Percentiles rank a stretch among this genome's conserved stretches.
Evolutionary conservation across 2,888 invertebrate genomes (phyloP).

Genomic region (Neoitamus cyanurus): DNA sequence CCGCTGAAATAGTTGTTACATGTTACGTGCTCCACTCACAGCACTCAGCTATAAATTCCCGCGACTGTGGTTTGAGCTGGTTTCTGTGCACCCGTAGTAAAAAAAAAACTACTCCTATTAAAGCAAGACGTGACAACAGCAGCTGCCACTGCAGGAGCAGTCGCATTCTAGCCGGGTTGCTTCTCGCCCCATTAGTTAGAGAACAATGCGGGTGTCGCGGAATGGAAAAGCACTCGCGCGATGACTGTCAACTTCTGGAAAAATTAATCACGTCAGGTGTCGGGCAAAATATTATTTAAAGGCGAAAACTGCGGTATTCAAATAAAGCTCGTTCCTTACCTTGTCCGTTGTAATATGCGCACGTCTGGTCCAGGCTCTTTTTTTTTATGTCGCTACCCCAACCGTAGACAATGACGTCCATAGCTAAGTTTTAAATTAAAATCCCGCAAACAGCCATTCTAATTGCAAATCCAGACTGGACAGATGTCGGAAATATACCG

Average conservation of each 20-base stretch:
- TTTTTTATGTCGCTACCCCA: not conserved
- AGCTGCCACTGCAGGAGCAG: not conserved
- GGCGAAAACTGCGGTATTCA: not conserved
- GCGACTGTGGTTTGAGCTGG: not conserved
- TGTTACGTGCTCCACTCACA: not conserved
- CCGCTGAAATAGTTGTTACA: not conserved
- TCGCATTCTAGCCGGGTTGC: not conserved
- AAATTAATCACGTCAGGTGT: conserved; percentile 27
- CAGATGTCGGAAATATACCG: too few species aligned
- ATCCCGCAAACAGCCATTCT: not conserved
- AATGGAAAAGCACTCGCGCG: not conserved
- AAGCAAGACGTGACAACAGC: not conserved
- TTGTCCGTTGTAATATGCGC: not conserved
- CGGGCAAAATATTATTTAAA: not conserved
- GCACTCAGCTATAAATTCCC: not conserved
- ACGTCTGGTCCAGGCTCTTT: not conserved
- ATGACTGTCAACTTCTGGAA: not conserved
- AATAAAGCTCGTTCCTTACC: not conserved
- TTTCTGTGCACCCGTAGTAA: not conserved
- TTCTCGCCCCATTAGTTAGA: not conserved
- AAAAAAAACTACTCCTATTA: not conserved
- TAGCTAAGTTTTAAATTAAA: not conserved
- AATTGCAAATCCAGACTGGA: too few species aligned
- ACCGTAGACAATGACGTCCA: not conserved
- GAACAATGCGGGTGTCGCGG: not conserved